Evolutionary conservation across 1,140 invertebrate genomes (phyloP).

Genomic region (Drosophila bifasciata): DNA sequence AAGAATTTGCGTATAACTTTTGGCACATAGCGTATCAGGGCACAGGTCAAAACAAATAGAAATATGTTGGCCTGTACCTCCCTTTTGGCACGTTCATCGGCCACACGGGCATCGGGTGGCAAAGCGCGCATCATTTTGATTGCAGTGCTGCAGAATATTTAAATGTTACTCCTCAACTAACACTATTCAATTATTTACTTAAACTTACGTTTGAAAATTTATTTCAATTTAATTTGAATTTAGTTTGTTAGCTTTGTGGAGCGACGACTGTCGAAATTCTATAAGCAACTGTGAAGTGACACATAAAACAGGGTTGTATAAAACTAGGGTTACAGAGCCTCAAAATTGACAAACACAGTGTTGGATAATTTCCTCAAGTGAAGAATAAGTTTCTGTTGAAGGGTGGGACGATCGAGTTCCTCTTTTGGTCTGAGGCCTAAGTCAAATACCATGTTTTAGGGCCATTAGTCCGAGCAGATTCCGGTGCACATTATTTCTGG

Average conservation of each 20-base stretch:
- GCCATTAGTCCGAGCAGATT: conserved; percentile 70
- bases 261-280: not conserved
- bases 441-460: conserved; percentile 45
- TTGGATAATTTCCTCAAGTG: too few species aligned
- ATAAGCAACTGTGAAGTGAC: too few species aligned
- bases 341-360: too few species aligned
- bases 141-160: conserved; percentile 1
- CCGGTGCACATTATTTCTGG: conserved; percentile 71
- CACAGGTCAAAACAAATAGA: conserved; percentile 47
- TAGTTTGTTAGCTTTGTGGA: not conserved
- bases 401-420: conserved; percentile 1
- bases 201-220: conserved; percentile 8
- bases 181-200: not conserved
- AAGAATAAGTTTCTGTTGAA: too few species aligned
- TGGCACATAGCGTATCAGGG: conserved; percentile 44
- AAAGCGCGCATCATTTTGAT: conserved; percentile 54
- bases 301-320: not conserved
- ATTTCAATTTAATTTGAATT: conserved; percentile 5
- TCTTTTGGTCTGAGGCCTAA: conserved; percentile 33
- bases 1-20: conserved; percentile 26
- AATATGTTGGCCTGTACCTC: conserved; percentile 56
- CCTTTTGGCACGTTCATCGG: conserved; percentile 37
- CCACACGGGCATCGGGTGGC: conserved; percentile 14
- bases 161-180: too few species aligned
- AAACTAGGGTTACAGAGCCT: too few species aligned